Conservation (phyloP, 2,113 vertebrate species). For the Arizona elegans region DNA sequence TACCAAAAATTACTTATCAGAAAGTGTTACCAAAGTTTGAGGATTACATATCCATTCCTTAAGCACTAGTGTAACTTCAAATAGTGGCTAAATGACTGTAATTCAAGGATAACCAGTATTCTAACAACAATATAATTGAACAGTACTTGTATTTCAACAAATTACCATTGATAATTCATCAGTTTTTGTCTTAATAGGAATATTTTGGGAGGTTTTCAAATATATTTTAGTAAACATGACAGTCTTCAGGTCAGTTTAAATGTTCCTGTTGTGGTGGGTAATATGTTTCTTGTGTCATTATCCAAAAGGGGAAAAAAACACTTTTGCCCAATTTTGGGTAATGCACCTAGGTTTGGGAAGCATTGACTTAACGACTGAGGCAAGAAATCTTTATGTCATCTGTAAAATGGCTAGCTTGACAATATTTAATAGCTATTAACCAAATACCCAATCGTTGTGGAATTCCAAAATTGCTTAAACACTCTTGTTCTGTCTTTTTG, state of each 20-base stretch:
- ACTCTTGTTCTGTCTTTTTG: not conserved
- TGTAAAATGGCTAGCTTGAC: not conserved
- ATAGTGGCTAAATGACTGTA: not conserved
- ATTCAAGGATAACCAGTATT: not conserved
- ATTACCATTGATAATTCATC: not conserved
- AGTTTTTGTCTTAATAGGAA: not conserved
- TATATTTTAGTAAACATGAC: not conserved
- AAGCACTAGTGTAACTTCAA: not conserved
- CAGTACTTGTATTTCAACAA: not conserved
- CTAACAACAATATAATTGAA: not conserved
- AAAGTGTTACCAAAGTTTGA: not conserved
- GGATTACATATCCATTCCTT: not conserved
- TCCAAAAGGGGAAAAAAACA: not conserved
- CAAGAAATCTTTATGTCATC: not conserved
- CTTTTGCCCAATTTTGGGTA: not conserved
- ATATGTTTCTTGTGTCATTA: not conserved
- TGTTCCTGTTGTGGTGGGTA: not conserved
- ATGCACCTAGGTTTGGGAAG: not conserved
- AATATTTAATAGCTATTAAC: not conserved
- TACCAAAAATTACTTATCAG: not conserved
- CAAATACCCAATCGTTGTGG: not conserved
- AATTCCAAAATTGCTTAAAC: not conserved
- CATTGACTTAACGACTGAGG: not conserved
- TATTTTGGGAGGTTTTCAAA: not conserved
- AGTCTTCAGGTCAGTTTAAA: not conserved